Evolutionary conservation across 1,140 invertebrate genomes (phyloP).

Genomic region (Heterodera carotae): DNA sequence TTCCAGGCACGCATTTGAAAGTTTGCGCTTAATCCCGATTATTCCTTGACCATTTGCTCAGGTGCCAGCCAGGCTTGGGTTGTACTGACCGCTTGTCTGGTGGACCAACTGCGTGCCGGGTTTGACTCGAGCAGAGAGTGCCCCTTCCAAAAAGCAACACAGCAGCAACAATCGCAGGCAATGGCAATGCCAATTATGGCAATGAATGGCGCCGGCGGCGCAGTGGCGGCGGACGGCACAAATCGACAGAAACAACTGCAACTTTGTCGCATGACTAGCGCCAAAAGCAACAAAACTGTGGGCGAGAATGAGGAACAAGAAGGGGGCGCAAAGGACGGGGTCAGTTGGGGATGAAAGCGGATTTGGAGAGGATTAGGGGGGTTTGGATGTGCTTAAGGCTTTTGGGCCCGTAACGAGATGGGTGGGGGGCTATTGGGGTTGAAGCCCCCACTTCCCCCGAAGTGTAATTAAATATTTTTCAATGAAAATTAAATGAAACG

Average conservation of each 20-base stretch:
- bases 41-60: neutral
- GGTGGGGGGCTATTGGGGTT: too few relatives aligned
- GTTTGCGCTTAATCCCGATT: too few relatives aligned
- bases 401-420: too few relatives aligned
- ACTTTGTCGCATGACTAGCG: neutral
- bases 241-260: neutral
- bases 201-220: neutral
- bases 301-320: neutral
- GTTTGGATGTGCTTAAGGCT: too few relatives aligned
- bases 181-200: too few relatives aligned
- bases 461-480: too few relatives aligned
- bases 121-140: conserved; percentile 18
- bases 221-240: neutral
- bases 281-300: neutral
- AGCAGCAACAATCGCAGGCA: neutral
- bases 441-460: too few relatives aligned
- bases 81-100: conserved; percentile 62
- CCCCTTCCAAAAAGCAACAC: neutral
- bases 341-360: neutral
- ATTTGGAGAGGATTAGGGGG: neutral
- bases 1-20: conserved; percentile 43
- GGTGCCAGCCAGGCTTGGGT: conserved; percentile 65
- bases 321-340: neutral
- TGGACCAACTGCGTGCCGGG: conserved; percentile 55
- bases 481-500: too few relatives aligned